A percentile compares a stretch with the other conserved stretches of the same genome.
phyloP scores from a whole-genome alignment of 2,888 invertebrate genomes.

The Bhutanitis thaidina region DNA sequence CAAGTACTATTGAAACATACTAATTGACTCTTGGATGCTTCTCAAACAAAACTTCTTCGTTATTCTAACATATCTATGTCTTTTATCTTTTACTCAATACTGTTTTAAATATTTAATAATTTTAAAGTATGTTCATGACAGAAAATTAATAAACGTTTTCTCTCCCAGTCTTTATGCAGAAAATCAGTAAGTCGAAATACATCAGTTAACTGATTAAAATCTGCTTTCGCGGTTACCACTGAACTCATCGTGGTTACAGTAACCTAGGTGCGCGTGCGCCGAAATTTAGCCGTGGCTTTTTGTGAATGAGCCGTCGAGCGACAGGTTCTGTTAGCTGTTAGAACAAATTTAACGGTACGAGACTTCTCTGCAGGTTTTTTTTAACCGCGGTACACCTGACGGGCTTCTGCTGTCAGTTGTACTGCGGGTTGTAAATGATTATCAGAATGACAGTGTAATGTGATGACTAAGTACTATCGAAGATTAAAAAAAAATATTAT shows the following conservation, averaged over 20 bases:
- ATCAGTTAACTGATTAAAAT: constrained; percentile 12
- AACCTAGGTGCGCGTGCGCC: constrained; percentile 55
- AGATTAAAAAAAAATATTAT: no score
- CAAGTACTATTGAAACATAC: no score
- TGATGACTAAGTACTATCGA: no score
- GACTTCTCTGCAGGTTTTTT: constrained; percentile 45
- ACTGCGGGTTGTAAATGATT: constrained; percentile 2
- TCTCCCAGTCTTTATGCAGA: no score
- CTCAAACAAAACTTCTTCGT: no score
- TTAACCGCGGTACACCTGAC: constrained; percentile 36
- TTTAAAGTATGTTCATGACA: no score
- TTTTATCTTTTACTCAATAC: no score
- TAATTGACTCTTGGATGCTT: no score
- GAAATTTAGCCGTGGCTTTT: constrained; percentile 57
- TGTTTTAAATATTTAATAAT: no score
- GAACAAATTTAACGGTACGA: constrained; percentile 71
- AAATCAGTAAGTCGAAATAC: background rate
- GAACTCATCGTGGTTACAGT: constrained; percentile 40
- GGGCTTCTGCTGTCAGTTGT: constrained; percentile 31
- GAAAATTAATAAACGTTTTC: no score
- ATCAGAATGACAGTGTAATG: constrained; percentile 1
- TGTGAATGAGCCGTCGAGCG: constrained; percentile 59
- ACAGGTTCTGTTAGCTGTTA: constrained; percentile 59
- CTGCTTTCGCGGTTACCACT: background rate
- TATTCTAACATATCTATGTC: no score